phyloP scores from a whole-genome alignment of 2,888 invertebrate genomes.

The Drosophila mimica region DNA sequence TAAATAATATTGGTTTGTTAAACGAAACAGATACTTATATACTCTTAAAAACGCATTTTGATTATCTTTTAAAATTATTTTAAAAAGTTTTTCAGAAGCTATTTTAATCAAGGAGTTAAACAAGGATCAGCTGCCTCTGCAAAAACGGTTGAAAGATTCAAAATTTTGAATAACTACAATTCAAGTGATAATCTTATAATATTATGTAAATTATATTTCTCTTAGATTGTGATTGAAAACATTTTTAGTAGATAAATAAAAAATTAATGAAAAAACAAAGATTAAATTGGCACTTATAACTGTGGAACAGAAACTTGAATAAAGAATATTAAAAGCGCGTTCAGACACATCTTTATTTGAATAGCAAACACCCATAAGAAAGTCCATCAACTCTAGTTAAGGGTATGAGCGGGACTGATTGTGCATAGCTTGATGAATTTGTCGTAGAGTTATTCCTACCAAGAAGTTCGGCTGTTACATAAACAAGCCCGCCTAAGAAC shows the following conservation, averaged over 20 bases:
- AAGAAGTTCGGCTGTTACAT: slow-evolving; percentile 70
- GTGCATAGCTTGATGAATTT: slow-evolving; percentile 64
- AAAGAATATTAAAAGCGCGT: background rate
- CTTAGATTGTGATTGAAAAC: background rate
- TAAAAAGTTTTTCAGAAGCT: background rate
- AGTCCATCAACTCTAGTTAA: background rate
- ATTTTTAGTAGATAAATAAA: background rate
- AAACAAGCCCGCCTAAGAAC: slow-evolving; percentile 64
- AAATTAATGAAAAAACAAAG: background rate
- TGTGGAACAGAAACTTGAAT: background rate
- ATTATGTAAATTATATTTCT: background rate
- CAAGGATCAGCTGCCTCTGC: background rate
- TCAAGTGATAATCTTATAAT: no score
- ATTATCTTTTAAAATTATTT: background rate
- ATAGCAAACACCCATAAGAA: background rate
- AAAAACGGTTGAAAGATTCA: background rate
- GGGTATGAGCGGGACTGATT: slow-evolving; percentile 17
- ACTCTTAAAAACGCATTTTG: background rate
- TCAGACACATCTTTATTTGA: background rate
- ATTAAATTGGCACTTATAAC: no score
- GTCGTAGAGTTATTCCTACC: slow-evolving; percentile 74
- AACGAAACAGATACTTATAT: background rate
- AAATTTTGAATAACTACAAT: background rate
- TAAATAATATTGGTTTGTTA: background rate
- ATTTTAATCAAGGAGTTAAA: background rate